phyloP scores from a whole-genome alignment of 2,797 vertebrate genomes.

The Synanceia verrucosa region DNA sequence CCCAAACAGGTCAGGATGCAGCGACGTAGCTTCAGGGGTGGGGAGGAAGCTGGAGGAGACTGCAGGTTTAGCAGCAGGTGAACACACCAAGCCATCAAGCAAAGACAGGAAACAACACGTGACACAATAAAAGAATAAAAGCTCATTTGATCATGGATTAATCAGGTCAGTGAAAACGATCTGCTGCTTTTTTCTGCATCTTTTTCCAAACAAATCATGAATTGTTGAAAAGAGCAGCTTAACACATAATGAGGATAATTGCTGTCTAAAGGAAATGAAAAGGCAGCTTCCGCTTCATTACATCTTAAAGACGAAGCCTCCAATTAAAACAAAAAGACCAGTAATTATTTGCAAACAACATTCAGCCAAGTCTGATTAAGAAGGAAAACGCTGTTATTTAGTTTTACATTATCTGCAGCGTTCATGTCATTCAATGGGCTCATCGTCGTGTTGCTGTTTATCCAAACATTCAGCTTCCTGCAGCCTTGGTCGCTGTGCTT shows the following conservation, averaged over 20 bases:
- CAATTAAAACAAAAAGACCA: conserved; percentile 22
- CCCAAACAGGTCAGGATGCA: conserved; percentile 90
- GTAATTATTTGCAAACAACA: conserved; percentile 31
- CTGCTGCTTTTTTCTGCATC: not conserved
- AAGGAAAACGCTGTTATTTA: conserved; percentile 27
- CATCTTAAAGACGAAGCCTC: not conserved
- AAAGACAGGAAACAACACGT: not conserved
- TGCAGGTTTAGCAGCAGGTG: no score
- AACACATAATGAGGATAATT: conserved; percentile 3
- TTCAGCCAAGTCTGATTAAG: conserved; percentile 32
- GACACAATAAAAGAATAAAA: no score
- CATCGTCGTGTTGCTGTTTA: no score
- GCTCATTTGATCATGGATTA: not conserved
- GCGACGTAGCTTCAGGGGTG: no score
- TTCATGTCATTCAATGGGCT: conserved; percentile 13
- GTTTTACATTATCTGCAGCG: conserved; percentile 24
- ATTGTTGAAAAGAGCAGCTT: not conserved
- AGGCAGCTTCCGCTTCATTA: not conserved
- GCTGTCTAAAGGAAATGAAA: no score
- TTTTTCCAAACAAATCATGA: not conserved
- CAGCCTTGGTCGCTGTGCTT: conserved; percentile 8
- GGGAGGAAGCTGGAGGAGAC: no score
- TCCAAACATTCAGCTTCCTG: no score
- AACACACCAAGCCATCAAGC: not conserved
- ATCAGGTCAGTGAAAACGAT: no score